Conservation (phyloP, 2,888 invertebrate genomes). For the Antheraea assamensis region DNA sequence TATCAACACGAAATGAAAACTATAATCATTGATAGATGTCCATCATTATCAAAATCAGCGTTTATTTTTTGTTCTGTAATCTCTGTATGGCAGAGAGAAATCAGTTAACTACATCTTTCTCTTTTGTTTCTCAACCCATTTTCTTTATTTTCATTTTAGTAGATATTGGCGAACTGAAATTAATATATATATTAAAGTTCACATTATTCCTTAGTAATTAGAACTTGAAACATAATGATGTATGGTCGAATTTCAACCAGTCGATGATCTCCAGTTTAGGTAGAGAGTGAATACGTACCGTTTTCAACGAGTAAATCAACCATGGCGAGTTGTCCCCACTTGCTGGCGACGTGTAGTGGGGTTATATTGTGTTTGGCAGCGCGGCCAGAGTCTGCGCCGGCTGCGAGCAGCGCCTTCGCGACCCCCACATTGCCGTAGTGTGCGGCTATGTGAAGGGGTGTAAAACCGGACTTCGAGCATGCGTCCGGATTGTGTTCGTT, state of each 20-base stretch:
- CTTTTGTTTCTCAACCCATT: no score
- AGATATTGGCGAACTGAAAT: no score
- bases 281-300: conserved; percentile 46
- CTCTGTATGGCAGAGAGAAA: no score
- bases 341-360: conserved; percentile 98
- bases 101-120: no score
- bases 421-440: conserved; percentile 99
- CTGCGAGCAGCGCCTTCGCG: conserved; percentile 92
- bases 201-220: no score
- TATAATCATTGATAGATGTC: background rate
- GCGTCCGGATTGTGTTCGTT: conserved; percentile 98
- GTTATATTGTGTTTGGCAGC: conserved; percentile 99
- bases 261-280: background rate
- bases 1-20: background rate
- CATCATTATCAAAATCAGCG: background rate
- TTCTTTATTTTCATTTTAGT: no score
- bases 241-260: no score
- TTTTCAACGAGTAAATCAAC: conserved; percentile 93
- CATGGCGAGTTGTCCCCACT: conserved; percentile 99
- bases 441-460: conserved; percentile 98
- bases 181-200: no score
- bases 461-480: conserved; percentile 98
- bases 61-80: background rate
- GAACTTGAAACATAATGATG: no score
- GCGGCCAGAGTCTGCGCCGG: conserved; percentile 97